phyloP scores from a whole-genome alignment of 1,140 invertebrate genomes.

The Rhynchophorus ferrugineus region DNA sequence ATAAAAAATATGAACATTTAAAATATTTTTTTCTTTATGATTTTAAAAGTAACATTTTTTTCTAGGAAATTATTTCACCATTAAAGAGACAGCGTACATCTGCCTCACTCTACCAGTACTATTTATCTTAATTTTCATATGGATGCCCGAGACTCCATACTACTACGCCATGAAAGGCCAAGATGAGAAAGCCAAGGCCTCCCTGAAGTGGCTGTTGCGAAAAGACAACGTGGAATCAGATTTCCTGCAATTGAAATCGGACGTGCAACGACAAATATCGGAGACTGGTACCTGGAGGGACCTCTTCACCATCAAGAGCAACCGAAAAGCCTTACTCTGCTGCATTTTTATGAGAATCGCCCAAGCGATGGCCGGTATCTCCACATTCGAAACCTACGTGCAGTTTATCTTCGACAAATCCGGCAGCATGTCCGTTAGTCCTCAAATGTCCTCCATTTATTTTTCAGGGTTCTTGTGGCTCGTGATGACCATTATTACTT shows the following conservation, averaged over 20 bases:
- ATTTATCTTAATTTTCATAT: slow-evolving; percentile 13
- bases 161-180: slow-evolving; percentile 30
- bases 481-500: slow-evolving; percentile 51
- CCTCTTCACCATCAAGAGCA: slow-evolving; percentile 29
- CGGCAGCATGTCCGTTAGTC: slow-evolving; percentile 27
- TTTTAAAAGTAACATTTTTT: no score
- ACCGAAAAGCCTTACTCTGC: slow-evolving; percentile 29
- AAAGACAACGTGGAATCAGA: slow-evolving; percentile 28
- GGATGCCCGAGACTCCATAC: slow-evolving; percentile 37
- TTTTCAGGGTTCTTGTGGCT: slow-evolving; percentile 49
- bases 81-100: no score
- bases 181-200: slow-evolving; percentile 25
- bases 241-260: slow-evolving; percentile 26
- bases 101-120: no score
- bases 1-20: no score
- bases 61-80: no score
- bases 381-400: slow-evolving; percentile 24
- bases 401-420: slow-evolving; percentile 30
- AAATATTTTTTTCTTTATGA: no score
- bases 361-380: slow-evolving; percentile 31
- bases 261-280: slow-evolving; percentile 28
- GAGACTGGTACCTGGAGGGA: slow-evolving; percentile 25
- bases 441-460: slow-evolving; percentile 29
- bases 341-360: slow-evolving; percentile 25
- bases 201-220: slow-evolving; percentile 43